A percentile compares a stretch with the other conserved stretches of the same genome.
These are phyloP conservation scores for Eulithis prunata DNA, from an alignment of 2,888 invertebrate species.

Conservation along the genomic window DNA sequence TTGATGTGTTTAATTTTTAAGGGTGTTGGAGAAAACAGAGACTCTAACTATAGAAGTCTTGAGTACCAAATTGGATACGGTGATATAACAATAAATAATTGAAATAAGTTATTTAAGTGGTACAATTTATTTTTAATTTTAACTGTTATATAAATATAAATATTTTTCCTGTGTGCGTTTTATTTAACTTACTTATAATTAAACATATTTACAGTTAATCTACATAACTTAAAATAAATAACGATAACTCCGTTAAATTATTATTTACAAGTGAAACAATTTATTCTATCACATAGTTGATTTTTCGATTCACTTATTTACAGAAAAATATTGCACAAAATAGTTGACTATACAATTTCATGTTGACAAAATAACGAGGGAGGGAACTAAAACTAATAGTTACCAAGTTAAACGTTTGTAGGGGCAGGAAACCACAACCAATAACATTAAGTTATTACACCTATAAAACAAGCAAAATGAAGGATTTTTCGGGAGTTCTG, in stretches of 20 bases:
- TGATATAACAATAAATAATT: too few species aligned
- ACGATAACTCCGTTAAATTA: conserved; percentile 6
- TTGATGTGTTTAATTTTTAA: too few species aligned
- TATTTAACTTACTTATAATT: conserved; percentile 16
- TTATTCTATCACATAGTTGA: conserved; percentile 23
- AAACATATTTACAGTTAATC: conserved; percentile 28
- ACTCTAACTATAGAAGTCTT: too few species aligned
- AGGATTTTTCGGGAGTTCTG: too few species aligned
- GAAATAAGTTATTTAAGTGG: too few species aligned
- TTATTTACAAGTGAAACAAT: conserved; percentile 30
- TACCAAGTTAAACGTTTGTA: too few species aligned
- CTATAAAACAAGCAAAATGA: too few species aligned
- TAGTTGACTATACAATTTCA: conserved; percentile 1
- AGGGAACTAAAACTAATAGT: too few species aligned
- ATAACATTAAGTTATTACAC: too few species aligned
- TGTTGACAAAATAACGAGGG: not conserved
- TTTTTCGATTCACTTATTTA: conserved; percentile 5
- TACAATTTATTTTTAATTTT: conserved; percentile 7
- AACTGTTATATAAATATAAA: conserved; percentile 30
- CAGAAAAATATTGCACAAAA: conserved; percentile 28
- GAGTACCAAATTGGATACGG: too few species aligned
- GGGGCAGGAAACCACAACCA: too few species aligned
- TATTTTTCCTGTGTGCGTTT: conserved; percentile 34
- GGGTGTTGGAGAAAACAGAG: too few species aligned
- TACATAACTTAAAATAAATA: conserved; percentile 17